Evolutionary conservation across 2,888 invertebrate genomes (phyloP).

Genomic region (Aphodius granarius): DNA sequence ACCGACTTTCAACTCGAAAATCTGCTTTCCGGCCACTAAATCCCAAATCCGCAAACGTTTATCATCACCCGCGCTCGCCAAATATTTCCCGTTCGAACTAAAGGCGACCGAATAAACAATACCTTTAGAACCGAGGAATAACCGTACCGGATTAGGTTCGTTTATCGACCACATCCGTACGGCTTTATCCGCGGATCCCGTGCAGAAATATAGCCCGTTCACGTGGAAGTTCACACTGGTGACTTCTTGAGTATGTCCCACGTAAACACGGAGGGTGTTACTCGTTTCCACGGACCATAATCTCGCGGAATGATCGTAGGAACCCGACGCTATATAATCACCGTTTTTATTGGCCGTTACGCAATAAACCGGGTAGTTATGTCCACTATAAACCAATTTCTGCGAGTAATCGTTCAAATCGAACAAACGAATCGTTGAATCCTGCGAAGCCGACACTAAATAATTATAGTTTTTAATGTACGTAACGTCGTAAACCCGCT

Average conservation of each 20-base stretch:
- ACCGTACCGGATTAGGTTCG: constrained; percentile 78
- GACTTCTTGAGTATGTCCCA: constrained; percentile 87
- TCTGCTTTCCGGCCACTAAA: constrained; percentile 63
- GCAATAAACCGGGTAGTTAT: constrained; percentile 89
- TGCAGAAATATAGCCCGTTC: constrained; percentile 86
- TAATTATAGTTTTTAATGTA: constrained; percentile 40
- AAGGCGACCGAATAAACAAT: constrained; percentile 77
- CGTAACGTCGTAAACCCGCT: constrained; percentile 45
- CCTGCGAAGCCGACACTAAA: constrained; percentile 47
- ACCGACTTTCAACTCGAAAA: constrained; percentile 68
- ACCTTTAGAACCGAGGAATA: constrained; percentile 77
- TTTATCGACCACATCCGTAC: constrained; percentile 86
- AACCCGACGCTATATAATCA: constrained; percentile 76
- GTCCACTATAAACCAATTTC: constrained; percentile 63
- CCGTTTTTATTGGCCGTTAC: constrained; percentile 71
- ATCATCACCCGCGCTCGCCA: constrained; percentile 84
- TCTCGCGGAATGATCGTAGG: constrained; percentile 78
- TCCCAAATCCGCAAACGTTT: constrained; percentile 75
- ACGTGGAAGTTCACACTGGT: constrained; percentile 91
- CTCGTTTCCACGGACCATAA: constrained; percentile 76
- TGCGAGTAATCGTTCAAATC: constrained; percentile 41
- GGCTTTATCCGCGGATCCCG: constrained; percentile 88
- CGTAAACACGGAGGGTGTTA: constrained; percentile 80
- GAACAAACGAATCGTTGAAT: constrained; percentile 46
- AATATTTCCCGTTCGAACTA: constrained; percentile 79